Base-by-base conservation (phyloP, 23 tunicate species). In the Ciona savignyi region DNA sequence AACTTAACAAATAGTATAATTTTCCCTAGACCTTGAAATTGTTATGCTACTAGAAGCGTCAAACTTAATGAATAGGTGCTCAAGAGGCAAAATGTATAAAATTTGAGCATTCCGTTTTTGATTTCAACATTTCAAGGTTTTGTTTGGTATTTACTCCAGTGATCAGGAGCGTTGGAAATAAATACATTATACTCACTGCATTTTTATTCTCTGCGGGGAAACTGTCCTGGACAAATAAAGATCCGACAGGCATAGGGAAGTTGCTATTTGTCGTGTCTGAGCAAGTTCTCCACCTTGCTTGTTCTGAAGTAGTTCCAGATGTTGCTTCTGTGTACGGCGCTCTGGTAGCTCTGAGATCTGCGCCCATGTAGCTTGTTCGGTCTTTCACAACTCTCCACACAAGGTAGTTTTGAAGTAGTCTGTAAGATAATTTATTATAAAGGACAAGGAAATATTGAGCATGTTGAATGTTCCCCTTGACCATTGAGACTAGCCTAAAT, bases 281-380 rank as follows among this genome's bases (percentile, higher is more conserved):
- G 51, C 99, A 94, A 2, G 99, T 77, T 32, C 51, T 32, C 99
- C 99, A 87, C 19, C 99, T 74, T 4, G 86, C 80, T 31, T 78
- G 34, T 29, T 87, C 95, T 2, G 81, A 15, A 2, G 90, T 42
- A 2, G 89, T 78, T 1, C 76, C 76, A 15, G 76, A 72, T 1
- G 56, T 64, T 2, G 69, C 69, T 32, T 62, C 62, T 19, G 71
- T 74, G 89, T 90, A 90, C 2, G 89, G 89, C 0, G 62, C 60
- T 23, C 60, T 60, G 25, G 89, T 79, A 25, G 72, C 89, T 61
- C 89, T 68, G 11, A 84, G 76, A 22, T 74, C 85, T 3, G 77
- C 77, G 27, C 85, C 64, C 77, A 83, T 80, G 70, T 74, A 90
- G 29, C 76, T 61, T 1, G 68, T 71, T 63, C 88, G 34, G 20